These are phyloP conservation scores for Hypolimnas misippus DNA, from an alignment of 2,888 invertebrate species.

Conservation along the genomic window DNA sequence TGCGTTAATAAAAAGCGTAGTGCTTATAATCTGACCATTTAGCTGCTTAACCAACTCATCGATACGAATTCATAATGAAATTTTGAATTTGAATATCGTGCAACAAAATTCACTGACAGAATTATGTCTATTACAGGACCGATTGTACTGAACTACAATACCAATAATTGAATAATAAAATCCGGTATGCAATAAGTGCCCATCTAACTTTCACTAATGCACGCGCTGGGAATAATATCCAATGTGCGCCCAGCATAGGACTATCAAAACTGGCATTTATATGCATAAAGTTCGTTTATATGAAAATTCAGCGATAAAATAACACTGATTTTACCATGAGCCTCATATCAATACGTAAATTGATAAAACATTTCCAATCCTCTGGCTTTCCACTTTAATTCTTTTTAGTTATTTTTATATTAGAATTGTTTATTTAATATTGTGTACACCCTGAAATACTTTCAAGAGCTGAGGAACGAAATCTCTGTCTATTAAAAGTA, in stretches of 20 bases:
- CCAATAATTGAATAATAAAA: slow-evolving; percentile 44
- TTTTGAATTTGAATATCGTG: slow-evolving; percentile 70
- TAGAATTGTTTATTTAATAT: neutral
- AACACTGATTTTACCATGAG: slow-evolving; percentile 32
- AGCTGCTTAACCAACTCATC: slow-evolving; percentile 63
- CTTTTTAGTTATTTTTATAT: neutral
- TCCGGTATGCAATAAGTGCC: slow-evolving; percentile 37
- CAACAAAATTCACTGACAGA: slow-evolving; percentile 47
- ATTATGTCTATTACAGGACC: slow-evolving; percentile 38
- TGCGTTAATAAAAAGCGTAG: slow-evolving; percentile 33
- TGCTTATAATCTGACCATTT: slow-evolving; percentile 60
- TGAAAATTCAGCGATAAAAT: slow-evolving; percentile 37
- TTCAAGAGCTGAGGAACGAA: too few relatives aligned
- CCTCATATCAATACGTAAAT: slow-evolving; percentile 32
- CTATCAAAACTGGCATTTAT: slow-evolving; percentile 35
- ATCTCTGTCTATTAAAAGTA: too few relatives aligned
- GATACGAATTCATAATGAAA: slow-evolving; percentile 71
- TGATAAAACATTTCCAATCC: slow-evolving; percentile 29
- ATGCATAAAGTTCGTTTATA: slow-evolving; percentile 38
- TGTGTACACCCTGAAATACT: too few relatives aligned
- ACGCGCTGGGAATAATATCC: slow-evolving; percentile 31
- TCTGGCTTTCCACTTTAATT: slow-evolving; percentile 13
- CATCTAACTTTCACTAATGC: slow-evolving; percentile 38
- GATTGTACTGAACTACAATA: slow-evolving; percentile 39
- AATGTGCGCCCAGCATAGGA: slow-evolving; percentile 33